Base-by-base conservation (phyloP, 2,797 vertebrate species). In the Paedocypris micromegethes region DNA sequence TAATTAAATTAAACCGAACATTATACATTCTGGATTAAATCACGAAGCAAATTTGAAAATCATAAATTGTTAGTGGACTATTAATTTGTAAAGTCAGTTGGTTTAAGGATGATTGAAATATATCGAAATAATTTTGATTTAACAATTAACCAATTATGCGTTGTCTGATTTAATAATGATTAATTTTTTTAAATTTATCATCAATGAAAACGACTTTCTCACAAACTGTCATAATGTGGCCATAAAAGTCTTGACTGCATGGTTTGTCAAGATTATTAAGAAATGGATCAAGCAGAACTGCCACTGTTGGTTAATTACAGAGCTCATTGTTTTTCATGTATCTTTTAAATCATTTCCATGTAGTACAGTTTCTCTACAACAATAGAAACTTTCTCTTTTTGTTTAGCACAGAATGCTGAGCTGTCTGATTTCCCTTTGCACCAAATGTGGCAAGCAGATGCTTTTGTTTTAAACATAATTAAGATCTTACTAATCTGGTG, bases 381-480 rank as follows among this genome's bases (percentile, higher is more conserved):
- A 91, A 91, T 82, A 74, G 86, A 86, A 90, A 90, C 86, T 90
- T 90, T 87, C 86, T 79, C 48, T 68, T 83, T 88, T 84, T 88
- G 86, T 90, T 89, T 88, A 75, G 81, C 59, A 65, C 72, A 89
- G 89, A 88, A 83, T 88, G 89, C 89, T 87, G 88, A 89, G 86
- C 87, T 73, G 84, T 74, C 83, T 81, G 79, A 84, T 88, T 87
- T 85, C 84, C 81, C 85, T 82, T 81, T 84, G 76, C 79, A 52
- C 78, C 77, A 64, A 83, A 84, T 78, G 78, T 75, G 83, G 85
- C 86, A 83, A 84, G 83, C 82, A 72, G 85, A 72, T 74, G 64
- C 88, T 90, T 88, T 91, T 90, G 89, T 90, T 90, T 91, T 91
- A 89, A 81, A 82, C 84, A 88, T 89, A 90, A 91, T 90, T 90